Percentiles rank a stretch among this genome's conserved stretches.
Conservation (phyloP, 2,888 invertebrate genomes). For the Osedax frankpressi region DNA sequence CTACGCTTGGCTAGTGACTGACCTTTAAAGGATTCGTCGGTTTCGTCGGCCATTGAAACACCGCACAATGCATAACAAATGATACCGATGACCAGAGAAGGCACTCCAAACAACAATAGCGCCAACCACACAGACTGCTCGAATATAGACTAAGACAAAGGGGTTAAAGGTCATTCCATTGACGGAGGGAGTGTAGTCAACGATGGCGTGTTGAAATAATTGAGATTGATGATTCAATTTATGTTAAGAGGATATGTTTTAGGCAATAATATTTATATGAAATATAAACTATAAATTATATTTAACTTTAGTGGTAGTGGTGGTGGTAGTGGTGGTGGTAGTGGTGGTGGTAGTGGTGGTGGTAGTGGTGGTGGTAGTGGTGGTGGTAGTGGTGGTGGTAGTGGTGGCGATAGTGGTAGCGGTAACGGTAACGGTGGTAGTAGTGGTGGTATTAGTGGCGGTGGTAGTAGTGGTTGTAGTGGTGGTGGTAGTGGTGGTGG, state of each 20-base stretch:
- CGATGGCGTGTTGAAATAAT: too few relatives aligned
- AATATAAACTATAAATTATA: not conserved
- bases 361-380: not conserved
- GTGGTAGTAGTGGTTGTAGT: not conserved
- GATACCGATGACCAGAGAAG: slow-evolving; percentile 77
- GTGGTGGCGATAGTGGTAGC: not conserved
- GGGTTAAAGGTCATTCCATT: too few relatives aligned
- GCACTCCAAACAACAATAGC: slow-evolving; percentile 80
- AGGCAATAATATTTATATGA: too few relatives aligned
- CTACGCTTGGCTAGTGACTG: not conserved
- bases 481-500: not conserved
- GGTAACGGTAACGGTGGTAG: not conserved
- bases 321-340: not conserved
- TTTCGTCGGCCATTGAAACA: slow-evolving; percentile 60
- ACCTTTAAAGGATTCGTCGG: not conserved
- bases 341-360: not conserved
- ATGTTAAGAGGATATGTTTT: too few relatives aligned
- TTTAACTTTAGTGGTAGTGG: not conserved
- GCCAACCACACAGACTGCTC: slow-evolving; percentile 64
- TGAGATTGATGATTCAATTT: too few relatives aligned
- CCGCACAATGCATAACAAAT: slow-evolving; percentile 93
- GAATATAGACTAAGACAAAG: slow-evolving; percentile 44
- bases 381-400: not conserved
- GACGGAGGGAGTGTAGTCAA: too few relatives aligned
- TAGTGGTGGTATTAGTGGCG: not conserved